These are phyloP conservation scores for Spodoptera exigua DNA, from an alignment of 2,888 invertebrate genomes.

Conservation along the genomic window DNA sequence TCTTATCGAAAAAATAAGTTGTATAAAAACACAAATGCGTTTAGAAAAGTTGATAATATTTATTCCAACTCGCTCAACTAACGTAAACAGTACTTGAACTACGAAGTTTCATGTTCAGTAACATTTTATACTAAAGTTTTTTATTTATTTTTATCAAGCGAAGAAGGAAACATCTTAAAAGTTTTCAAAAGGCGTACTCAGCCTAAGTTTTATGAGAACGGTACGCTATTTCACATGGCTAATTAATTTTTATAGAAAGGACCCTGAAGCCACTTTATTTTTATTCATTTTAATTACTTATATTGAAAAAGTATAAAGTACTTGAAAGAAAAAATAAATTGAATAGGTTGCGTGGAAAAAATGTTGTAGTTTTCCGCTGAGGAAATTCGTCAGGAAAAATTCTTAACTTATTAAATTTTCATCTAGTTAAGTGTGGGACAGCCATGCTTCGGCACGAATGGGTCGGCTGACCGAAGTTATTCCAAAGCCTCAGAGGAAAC, in stretches of 20 bases:
- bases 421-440: no score
- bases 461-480: no score
- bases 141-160: slow-evolving; percentile 17
- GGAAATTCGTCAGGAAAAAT: no score
- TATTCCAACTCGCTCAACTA: neutral
- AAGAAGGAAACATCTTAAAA: slow-evolving; percentile 17
- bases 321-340: no score
- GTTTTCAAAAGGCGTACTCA: slow-evolving; percentile 31
- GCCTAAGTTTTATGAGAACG: slow-evolving; percentile 33
- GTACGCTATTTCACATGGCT: slow-evolving; percentile 46
- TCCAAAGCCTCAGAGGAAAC: no score
- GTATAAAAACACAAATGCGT: no score
- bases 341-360: no score
- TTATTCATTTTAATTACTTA: slow-evolving; percentile 42
- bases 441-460: no score
- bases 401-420: no score
- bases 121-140: slow-evolving; percentile 20
- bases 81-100: slow-evolving; percentile 1
- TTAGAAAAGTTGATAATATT: neutral
- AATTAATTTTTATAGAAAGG: slow-evolving; percentile 53
- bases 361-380: no score
- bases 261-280: slow-evolving; percentile 1
- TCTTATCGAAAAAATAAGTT: no score
- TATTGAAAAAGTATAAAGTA: slow-evolving; percentile 23
- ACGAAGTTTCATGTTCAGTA: slow-evolving; percentile 11